Base-by-base conservation (phyloP, 2,888 invertebrate species). In the Trichopria drosophilae region DNA sequence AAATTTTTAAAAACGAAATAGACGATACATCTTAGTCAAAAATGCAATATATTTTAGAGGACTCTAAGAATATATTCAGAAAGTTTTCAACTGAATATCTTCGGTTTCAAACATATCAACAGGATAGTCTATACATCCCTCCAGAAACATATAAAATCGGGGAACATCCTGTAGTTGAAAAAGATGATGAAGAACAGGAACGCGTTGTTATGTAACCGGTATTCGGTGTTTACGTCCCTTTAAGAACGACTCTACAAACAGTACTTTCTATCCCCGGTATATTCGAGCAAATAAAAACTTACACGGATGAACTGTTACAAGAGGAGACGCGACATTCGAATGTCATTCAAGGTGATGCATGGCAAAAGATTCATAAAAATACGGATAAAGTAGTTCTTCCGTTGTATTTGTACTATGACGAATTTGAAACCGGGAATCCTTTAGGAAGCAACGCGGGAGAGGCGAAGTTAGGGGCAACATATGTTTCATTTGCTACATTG, bases 171-270 rank as follows among this genome's bases (percentile, higher is more conserved):
- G 31, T 36, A 20, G 45, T 35, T 28, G 22, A 46, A 23, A 20
- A 2, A 7, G 19, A 16, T 18, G 45, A 47, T 31, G 10, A 28
- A 12, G 28, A 34, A 6, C 20, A 32, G 12, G 28, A 44, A 12
- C 24, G 34, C 44, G 41, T 57, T 19, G 20, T 26, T 28, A 23
- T n/a, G 15, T 55, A 57, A 44, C 12, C 20, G 10, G 31, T 55
- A 23, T 47, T 53, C 24, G 55, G 42, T 10, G 51, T 24, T 23
- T 43, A 59, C 36, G 36, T 57, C 36, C 43, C 56, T 4, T 31
- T 59, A n/a, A 23, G 24, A 32, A 15, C 9, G 2, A 55, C 53
- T 9, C 41, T 57, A 39, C 4, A 46, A 19, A 1, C 3, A 3
- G 9, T 37, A 15, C 23, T 36, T 20, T 7, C 9, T n/a, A 37